Base-by-base conservation (phyloP, 2,113 vertebrate species). In the Anarrhichthys ocellatus region DNA sequence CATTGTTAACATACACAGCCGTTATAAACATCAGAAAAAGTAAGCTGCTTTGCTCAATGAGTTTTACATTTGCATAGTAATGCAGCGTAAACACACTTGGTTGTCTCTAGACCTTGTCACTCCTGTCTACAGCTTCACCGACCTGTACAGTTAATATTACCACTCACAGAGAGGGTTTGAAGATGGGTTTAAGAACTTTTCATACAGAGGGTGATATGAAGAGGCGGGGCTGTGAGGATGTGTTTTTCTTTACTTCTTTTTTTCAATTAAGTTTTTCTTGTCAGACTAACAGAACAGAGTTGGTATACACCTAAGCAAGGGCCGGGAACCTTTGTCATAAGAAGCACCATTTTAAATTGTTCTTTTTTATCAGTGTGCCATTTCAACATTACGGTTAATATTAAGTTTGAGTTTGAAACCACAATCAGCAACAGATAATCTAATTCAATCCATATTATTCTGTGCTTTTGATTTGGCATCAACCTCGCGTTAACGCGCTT, bases 11-110 rank as follows among this genome's bases (percentile, higher is more conserved):
- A 87, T 56, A 69, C 78, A 73, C 65, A 85, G 86, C 72, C 64
- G 69, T 68, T 86, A 78, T 67, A 85, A 89, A 92, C 83, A 86
- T 85, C 85, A 74, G 32, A 89, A 89, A 77, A 87, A 88, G 81
- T 62, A 82, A 83, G 87, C 59, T 11, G 64, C 70, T 84, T 85
- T 75, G 67, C 80, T 83, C 89, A 83, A 82, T 92, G 90, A 89
- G 81, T 87, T 84, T 29, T 42, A 5, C 79, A 93, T 92, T 92
- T 91, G 89, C 93, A 93, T 91, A 90, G 54, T 74, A 83, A 91
- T 88, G 81, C 6, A 17, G 64, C 44, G 27, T 76, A 82, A 88
- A 90, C 88, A 90, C 76, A 82, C 72, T 78, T 27, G 38, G 70
- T 54, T 82, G 83, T 76, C 82, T 86, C 42, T 29, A 22, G 56